These are phyloP conservation scores for Acanthaster planci DNA, from an alignment of 35 echinoderm and acorn worm species.

Conservation along the genomic window DNA sequence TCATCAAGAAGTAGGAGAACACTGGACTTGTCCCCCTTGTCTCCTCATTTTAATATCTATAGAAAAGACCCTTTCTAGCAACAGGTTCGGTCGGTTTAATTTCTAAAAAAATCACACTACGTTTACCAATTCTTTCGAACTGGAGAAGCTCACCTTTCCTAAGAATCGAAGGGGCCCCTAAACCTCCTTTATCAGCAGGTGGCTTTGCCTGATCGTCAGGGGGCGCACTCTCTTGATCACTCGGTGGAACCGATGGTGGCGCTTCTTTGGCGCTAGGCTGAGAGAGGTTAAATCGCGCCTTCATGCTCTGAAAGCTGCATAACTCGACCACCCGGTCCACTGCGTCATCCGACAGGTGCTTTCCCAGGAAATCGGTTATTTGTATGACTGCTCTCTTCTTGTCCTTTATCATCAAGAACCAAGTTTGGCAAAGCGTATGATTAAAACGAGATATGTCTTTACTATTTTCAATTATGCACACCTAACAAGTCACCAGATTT, in stretches of 20 bases:
- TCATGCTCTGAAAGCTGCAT: slow-evolving; percentile 56
- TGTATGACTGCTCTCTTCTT: slow-evolving; percentile 34
- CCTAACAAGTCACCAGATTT: too few species aligned
- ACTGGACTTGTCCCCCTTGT: too few species aligned
- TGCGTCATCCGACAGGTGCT: slow-evolving; percentile 48
- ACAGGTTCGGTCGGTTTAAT: too few species aligned
- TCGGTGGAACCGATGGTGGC: too few species aligned
- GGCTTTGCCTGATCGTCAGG: neutral
- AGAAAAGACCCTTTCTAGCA: too few species aligned
- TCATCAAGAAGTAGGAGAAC: too few species aligned
- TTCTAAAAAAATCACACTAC: too few species aligned
- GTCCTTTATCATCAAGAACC: slow-evolving; percentile 10
- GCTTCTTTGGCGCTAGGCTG: neutral
- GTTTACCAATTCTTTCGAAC: too few species aligned
- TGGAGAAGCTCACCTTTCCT: neutral
- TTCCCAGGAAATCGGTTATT: slow-evolving; percentile 61
- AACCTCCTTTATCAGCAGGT: neutral
- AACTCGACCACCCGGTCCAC: slow-evolving; percentile 43
- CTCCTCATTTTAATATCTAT: too few species aligned
- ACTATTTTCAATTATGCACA: too few species aligned
- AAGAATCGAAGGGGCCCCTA: slow-evolving; percentile 5
- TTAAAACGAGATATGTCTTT: too few species aligned
- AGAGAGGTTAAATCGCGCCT: slow-evolving; percentile 30
- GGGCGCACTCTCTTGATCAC: neutral
- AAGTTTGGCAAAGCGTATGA: too few species aligned